A percentile compares a stretch with the other conserved stretches of the same genome.
Conservation (phyloP, 2,113 vertebrate genomes). For the Pteronura brasiliensis region DNA sequence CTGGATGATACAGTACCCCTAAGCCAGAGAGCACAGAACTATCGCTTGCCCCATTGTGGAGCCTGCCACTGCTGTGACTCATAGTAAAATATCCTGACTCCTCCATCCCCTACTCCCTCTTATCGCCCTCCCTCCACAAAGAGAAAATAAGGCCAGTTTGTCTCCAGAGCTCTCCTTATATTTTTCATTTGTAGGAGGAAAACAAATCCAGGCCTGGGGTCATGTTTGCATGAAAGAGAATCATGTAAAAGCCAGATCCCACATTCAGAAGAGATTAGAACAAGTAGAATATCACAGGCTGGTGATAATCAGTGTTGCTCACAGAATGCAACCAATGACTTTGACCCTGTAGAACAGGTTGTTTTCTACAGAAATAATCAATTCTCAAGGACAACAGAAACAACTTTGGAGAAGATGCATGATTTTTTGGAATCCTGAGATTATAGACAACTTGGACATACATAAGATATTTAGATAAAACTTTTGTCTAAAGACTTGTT, state of each 20-base stretch:
- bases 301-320: background rate
- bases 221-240: background rate
- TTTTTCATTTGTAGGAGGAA: background rate
- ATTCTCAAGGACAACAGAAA: background rate
- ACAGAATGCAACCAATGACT: background rate
- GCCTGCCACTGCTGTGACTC: slow-evolving; percentile 77
- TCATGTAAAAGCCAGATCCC: background rate
- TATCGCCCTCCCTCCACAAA: background rate
- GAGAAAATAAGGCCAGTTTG: background rate
- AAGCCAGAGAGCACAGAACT: background rate
- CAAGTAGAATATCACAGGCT: background rate
- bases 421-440: background rate
- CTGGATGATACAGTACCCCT: background rate
- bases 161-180: background rate
- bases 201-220: background rate
- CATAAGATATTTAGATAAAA: background rate
- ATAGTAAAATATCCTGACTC: background rate
- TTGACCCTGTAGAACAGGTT: background rate
- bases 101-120: background rate
- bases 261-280: background rate
- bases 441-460: background rate
- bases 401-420: background rate
- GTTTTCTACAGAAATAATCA: background rate
- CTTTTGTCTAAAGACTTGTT: background rate
- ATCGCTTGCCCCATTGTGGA: background rate